Evolutionary conservation across 2,888 invertebrate species (phyloP).

Genomic region (Anaspis maculata): DNA sequence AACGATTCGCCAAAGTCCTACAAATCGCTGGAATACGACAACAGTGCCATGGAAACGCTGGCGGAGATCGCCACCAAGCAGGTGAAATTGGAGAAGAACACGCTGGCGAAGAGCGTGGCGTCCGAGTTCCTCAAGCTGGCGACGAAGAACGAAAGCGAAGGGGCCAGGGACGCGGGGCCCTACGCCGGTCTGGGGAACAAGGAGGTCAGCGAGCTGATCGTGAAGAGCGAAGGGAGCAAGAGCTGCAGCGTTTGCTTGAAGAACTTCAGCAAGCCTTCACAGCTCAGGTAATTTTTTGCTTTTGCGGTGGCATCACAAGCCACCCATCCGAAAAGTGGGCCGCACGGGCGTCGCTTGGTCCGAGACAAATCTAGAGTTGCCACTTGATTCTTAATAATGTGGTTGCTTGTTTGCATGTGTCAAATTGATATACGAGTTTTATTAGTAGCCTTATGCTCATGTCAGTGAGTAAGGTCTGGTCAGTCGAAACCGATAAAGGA

Average conservation of each 20-base stretch:
- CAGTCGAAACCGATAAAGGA: too few species aligned
- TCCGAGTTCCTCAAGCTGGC: slow-evolving; percentile 59
- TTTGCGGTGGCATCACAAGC: too few species aligned
- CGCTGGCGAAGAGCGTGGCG: slow-evolving; percentile 56
- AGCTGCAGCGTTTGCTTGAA: slow-evolving; percentile 70
- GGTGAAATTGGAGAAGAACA: slow-evolving; percentile 41
- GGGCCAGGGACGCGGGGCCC: slow-evolving; percentile 19
- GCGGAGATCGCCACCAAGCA: slow-evolving; percentile 42
- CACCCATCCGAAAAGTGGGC: too few species aligned
- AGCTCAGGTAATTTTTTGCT: slow-evolving; percentile 50
- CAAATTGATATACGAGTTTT: too few species aligned
- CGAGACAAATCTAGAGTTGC: too few species aligned
- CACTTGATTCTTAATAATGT: too few species aligned
- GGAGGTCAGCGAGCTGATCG: slow-evolving; percentile 38
- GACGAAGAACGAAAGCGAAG: slow-evolving; percentile 34
- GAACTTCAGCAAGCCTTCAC: slow-evolving; percentile 85
- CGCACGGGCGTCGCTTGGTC: too few species aligned
- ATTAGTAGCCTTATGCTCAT: too few species aligned
- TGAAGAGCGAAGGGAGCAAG: slow-evolving; percentile 41
- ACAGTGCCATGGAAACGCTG: slow-evolving; percentile 42
- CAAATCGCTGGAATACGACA: slow-evolving; percentile 31
- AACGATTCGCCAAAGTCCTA: slow-evolving; percentile 13
- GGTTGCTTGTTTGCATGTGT: too few species aligned
- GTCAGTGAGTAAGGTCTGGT: too few species aligned
- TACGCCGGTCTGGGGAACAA: slow-evolving; percentile 24